phyloP scores from a whole-genome alignment of 1,140 invertebrate genomes.

The Drosophila serrata region DNA sequence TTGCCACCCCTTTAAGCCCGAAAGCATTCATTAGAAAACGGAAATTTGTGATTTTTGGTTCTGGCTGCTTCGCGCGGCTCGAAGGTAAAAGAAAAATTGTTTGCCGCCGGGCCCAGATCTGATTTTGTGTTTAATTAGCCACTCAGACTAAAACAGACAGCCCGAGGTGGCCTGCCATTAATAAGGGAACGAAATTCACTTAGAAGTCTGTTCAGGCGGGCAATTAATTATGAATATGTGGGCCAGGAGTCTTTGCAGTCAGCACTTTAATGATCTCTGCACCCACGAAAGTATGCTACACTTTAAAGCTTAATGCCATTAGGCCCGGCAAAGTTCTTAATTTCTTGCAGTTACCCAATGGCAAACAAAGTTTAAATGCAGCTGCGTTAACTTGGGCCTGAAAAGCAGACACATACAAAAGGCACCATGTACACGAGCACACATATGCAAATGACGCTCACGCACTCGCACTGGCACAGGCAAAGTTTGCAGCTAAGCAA shows the following conservation, averaged over 20 bases:
- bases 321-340: conserved; percentile 62
- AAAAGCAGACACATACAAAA: conserved; percentile 6
- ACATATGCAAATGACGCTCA: conserved; percentile 30
- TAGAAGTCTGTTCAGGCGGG: conserved; percentile 43
- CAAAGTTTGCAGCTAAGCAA: conserved; percentile 83
- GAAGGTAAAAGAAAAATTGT: conserved; percentile 54
- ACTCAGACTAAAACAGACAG: conserved; percentile 39
- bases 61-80: conserved; percentile 32
- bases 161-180: conserved; percentile 44
- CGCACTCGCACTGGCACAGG: conserved; percentile 27
- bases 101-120: conserved; percentile 34
- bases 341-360: conserved; percentile 56
- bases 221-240: conserved; percentile 51
- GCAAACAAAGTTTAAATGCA: conserved; percentile 76
- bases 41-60: conserved; percentile 81
- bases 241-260: conserved; percentile 16
- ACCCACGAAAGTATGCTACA: conserved; percentile 40
- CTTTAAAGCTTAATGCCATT: conserved; percentile 73
- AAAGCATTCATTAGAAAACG: conserved; percentile 73
- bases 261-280: conserved; percentile 21
- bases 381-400: conserved; percentile 73
- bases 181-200: conserved; percentile 45
- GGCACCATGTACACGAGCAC: conserved; percentile 9
- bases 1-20: conserved; percentile 29
- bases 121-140: conserved; percentile 65